Percentiles rank a stretch among this genome's conserved stretches.
These are phyloP conservation scores for Microtus agrestis DNA, from an alignment of 2,797 vertebrate species.

Conservation along the genomic window DNA sequence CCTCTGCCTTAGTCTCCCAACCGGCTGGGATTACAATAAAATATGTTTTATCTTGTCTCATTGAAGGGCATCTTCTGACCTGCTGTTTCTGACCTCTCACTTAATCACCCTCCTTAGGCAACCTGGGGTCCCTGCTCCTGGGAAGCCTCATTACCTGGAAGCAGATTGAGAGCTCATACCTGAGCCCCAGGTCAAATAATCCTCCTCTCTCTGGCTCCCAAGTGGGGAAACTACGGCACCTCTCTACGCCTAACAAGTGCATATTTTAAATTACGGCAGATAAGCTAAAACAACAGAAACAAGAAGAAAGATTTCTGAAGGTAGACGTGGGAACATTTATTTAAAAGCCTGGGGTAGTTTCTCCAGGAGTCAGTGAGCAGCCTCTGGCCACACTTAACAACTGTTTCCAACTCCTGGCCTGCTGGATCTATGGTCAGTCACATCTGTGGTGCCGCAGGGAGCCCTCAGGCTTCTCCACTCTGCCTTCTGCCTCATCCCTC, in stretches of 20 bases:
- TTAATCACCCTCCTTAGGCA: background rate
- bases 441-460: fast-evolving
- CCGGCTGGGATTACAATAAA: background rate
- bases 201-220: background rate
- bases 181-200: background rate
- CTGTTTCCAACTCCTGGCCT: background rate
- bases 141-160: background rate
- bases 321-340: background rate
- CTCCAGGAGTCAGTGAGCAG: background rate
- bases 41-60: background rate
- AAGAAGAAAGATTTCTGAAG: background rate
- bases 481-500: background rate
- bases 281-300: background rate
- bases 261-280: background rate
- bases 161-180: background rate
- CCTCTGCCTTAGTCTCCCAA: background rate
- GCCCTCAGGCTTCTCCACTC: background rate
- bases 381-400: background rate
- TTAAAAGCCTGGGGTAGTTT: background rate
- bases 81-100: background rate
- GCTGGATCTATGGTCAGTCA: too few species aligned
- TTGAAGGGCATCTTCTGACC: background rate
- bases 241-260: background rate
- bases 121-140: background rate
- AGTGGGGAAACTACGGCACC: background rate